Evolutionary conservation across 2,888 invertebrate species (phyloP).

Genomic region (Drosophila pseudotalamancana): DNA sequence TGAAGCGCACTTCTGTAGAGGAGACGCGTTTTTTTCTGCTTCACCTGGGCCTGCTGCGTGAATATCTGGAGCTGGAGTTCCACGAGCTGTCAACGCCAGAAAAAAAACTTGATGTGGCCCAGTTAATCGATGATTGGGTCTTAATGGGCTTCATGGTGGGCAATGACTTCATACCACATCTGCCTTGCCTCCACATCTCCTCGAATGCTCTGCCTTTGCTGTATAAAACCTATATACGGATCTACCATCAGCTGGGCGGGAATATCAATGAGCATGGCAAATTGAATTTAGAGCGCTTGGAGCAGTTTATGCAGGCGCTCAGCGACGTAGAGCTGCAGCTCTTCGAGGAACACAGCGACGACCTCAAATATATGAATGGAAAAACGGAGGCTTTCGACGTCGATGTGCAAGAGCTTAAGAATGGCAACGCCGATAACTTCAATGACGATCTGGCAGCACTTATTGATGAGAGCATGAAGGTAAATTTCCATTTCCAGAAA

Average conservation of each 20-base stretch:
- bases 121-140: constrained; percentile 98
- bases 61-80: constrained; percentile 97
- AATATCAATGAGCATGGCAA: constrained; percentile 96
- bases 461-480: constrained; percentile 79
- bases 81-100: constrained; percentile 86
- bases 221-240: constrained; percentile 94
- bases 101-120: constrained; percentile 93
- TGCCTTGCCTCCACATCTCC: constrained; percentile 97
- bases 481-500: no score
- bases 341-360: constrained; percentile 91
- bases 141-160: constrained; percentile 98
- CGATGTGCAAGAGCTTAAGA: constrained; percentile 70
- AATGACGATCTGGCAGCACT: constrained; percentile 77
- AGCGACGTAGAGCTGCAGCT: constrained; percentile 90
- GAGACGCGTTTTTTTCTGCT: constrained; percentile 96
- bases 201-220: constrained; percentile 94
- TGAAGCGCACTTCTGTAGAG: constrained; percentile 90
- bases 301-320: constrained; percentile 92
- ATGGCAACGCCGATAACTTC: constrained; percentile 33
- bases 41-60: constrained; percentile 95
- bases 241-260: constrained; percentile 94
- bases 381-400: constrained; percentile 86
- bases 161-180: constrained; percentile 98
- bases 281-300: constrained; percentile 92
- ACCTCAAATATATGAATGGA: constrained; percentile 92